Conservation (phyloP, 2,888 invertebrate genomes). For the Drosophila meridiana region DNA sequence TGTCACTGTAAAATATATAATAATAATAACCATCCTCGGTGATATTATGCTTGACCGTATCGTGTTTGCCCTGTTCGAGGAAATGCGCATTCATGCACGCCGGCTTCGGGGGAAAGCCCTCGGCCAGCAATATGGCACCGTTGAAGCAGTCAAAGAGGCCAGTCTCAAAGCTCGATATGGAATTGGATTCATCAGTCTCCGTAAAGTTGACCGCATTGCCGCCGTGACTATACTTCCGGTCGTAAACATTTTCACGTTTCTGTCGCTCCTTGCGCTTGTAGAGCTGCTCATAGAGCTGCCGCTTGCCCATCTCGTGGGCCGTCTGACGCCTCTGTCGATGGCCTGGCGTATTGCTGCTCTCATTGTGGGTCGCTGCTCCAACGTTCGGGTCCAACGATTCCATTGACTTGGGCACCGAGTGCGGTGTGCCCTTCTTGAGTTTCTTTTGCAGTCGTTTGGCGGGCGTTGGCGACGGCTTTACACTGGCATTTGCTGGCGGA, state of each 20-base stretch:
- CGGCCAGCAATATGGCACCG: slow-evolving; percentile 90
- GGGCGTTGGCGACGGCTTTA: slow-evolving; percentile 10
- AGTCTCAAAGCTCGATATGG: slow-evolving; percentile 93
- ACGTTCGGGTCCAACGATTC: not conserved
- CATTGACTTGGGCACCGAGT: slow-evolving; percentile 9
- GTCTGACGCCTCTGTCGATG: slow-evolving; percentile 12
- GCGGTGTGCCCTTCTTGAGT: slow-evolving; percentile 72
- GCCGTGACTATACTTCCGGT: slow-evolving; percentile 91
- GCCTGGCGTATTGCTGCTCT: not conserved
- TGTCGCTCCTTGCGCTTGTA: slow-evolving; percentile 77
- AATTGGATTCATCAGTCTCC: slow-evolving; percentile 87
- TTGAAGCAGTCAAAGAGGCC: slow-evolving; percentile 91
- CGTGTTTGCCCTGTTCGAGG: slow-evolving; percentile 88
- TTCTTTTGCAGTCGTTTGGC: slow-evolving; percentile 57
- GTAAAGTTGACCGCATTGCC: slow-evolving; percentile 89
- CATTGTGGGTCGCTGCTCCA: not conserved
- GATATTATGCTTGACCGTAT: slow-evolving; percentile 90
- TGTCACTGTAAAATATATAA: slow-evolving; percentile 95
- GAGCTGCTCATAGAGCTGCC: slow-evolving; percentile 81
- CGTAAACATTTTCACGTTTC: slow-evolving; percentile 87
- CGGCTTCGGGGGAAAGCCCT: slow-evolving; percentile 89
- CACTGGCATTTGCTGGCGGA: not conserved
- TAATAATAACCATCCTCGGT: slow-evolving; percentile 93
- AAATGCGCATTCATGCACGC: slow-evolving; percentile 90
- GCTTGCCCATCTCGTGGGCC: slow-evolving; percentile 37